Evolutionary conservation across 2,113 vertebrate genomes (phyloP).

Genomic region (Prolemur simus): DNA sequence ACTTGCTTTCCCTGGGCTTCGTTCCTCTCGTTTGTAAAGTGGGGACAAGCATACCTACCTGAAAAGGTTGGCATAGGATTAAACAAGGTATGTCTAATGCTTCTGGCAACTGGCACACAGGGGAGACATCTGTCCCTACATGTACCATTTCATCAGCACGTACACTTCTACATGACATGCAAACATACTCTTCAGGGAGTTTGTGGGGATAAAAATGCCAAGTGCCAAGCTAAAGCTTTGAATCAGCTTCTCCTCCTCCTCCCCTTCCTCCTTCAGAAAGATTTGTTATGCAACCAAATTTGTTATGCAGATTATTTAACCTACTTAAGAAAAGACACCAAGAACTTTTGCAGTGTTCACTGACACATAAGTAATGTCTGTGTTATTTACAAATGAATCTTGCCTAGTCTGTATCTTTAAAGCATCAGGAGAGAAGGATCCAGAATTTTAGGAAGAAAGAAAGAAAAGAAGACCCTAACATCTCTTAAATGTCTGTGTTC

Average conservation of each 20-base stretch:
- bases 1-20: not conserved
- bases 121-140: not conserved
- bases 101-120: accelerated
- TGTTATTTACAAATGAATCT: not conserved
- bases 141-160: not conserved
- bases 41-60: not conserved
- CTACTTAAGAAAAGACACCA: not conserved
- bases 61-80: not conserved
- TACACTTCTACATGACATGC: too few species aligned
- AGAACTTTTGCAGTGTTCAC: not conserved
- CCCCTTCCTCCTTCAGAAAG: not conserved
- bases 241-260: not conserved
- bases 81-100: not conserved
- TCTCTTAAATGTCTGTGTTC: not conserved
- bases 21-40: not conserved
- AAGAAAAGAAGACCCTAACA: not conserved
- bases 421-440: not conserved
- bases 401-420: not conserved
- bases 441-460: not conserved
- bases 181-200: not conserved
- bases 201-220: not conserved
- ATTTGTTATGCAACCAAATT: not conserved
- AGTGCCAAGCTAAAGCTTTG: not conserved
- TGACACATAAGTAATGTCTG: not conserved
- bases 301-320: not conserved